Base-by-base conservation (phyloP, 2,797 vertebrate genomes). In the Lagocephalus sceleratus region DNA sequence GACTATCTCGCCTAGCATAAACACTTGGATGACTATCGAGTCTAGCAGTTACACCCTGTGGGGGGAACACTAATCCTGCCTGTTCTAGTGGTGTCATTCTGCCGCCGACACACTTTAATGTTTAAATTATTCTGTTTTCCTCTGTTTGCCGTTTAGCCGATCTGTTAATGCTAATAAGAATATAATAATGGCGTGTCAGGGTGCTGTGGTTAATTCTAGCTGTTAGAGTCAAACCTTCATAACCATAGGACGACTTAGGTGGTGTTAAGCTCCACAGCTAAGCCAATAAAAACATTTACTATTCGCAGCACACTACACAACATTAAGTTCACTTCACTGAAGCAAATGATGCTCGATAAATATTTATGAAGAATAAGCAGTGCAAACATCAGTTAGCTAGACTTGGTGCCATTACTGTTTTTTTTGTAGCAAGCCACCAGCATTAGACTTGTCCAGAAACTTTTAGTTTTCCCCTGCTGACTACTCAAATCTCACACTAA, bases 221-320 rank as follows among this genome's bases (percentile, higher is more conserved):
- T 54, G 89, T 79, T 0, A n/a, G n/a, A n/a, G 88, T 89, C 39
- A 89, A 85, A 73, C 88, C 89, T 76, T 91, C n/a, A n/a, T 88
- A 74, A 74, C 56, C 76, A 75, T 60, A 75, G 65, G 65, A n/a
- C n/a, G n/a, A n/a, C 71, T 72, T 57, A n/a, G 50, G 67, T 71
- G 66, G 62, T 64, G 51, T 54, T 41, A 29, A 45, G 48, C 40
- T 21, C 71, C 39, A 56, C 71, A 35, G 45, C 9, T 7, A 15
- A 15, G 4, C 25, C 8, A 19, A n/a, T 9, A 9, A 19, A n/a
- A 17, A 17, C 22, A 2, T 46, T 62, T 54, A 68, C 51, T 41
- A 26, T 52, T n/a, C 67, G 39, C 51, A 53, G 15, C 54, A 59
- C 51, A 25, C 46, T 45, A 58, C 60, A 51, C 60, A 51, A 53